Base-by-base conservation (phyloP, 2,113 vertebrate genomes). In the Lepus timidus region DNA sequence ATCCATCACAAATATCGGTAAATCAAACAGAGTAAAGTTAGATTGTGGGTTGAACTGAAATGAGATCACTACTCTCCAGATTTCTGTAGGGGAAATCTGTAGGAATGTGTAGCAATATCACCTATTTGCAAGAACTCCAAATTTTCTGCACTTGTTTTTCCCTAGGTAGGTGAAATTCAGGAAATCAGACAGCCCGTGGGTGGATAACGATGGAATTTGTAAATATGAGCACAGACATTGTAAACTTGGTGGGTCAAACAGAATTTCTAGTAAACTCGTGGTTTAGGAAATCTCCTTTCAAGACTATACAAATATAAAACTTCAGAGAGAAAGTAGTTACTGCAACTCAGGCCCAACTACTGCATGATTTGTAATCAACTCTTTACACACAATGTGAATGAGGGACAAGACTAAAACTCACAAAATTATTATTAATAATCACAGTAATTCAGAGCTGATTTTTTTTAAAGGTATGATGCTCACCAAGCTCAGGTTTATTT, bases 241-340 rank as follows among this genome's bases (percentile, higher is more conserved):
- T 93, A 95, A 94, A 92, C 29, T 86, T 79, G 67, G 33, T 11
- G 33, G n/a, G n/a, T 64, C 82, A 96, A 93, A 78, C 39, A 70
- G 22, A 85, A 82, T 49, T 95, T 91, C 70, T 70, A 75, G 23
- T 58, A 25, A 23, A 49, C 83, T 76, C 61, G 33, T 20, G 5
- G n/a, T 83, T 92, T 92, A 68, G 29, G 70, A 91, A 95, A 84
- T 2, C 25, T 84, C 49, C 29, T 84, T 75, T 85, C 75, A 65
- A 71, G 58, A 88, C 23, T 73, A 29, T 36, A 14, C 29, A 49
- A 58, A 70, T 44, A 71, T 80, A 85, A 87, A 75, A 76, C 80
- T 79, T 90, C 13, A 91, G 36, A 67, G 73, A 74, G 36, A 91
- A 88, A 68, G 64, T 52, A 36, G 3, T 71, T 64, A 83, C 68